Evolutionary conservation across 2,113 vertebrate genomes (phyloP).

Genomic region (Thalassoma bifasciatum): DNA sequence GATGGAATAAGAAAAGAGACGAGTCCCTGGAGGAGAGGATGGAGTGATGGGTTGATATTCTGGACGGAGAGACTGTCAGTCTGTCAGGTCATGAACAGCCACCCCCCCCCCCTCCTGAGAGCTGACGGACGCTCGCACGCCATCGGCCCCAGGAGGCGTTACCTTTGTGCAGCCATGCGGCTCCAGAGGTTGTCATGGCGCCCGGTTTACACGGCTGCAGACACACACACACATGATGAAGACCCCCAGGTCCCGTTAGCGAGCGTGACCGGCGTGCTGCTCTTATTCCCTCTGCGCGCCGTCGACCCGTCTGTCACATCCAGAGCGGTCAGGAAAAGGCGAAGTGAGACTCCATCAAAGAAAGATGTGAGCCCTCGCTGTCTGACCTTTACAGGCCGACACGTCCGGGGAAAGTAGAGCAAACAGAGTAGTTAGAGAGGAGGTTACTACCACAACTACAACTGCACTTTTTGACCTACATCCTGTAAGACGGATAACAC

Average conservation of each 20-base stretch:
- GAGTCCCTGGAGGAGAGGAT: conserved; percentile 35
- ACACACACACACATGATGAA: conserved; percentile 32
- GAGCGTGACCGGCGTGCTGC: conserved; percentile 10
- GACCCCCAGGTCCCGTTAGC: conserved; percentile 35
- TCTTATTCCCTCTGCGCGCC: neutral
- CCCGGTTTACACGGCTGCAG: conserved; percentile 11
- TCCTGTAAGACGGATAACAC: too few relatives aligned
- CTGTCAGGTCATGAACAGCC: conserved; percentile 40
- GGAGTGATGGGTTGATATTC: conserved; percentile 36
- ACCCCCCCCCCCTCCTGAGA: neutral
- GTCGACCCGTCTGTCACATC: conserved; percentile 19
- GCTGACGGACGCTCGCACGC: conserved; percentile 16
- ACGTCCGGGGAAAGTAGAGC: too few relatives aligned
- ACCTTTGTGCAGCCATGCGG: conserved; percentile 40
- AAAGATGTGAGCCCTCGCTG: too few relatives aligned
- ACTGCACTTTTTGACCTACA: too few relatives aligned
- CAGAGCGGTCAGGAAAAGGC: neutral
- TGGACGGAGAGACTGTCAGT: conserved; percentile 51
- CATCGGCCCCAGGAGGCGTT: conserved; percentile 7
- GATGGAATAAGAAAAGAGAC: conserved; percentile 25
- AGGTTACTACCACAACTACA: too few relatives aligned
- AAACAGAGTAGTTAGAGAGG: too few relatives aligned
- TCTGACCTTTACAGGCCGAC: too few relatives aligned
- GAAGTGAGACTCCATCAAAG: too few relatives aligned
- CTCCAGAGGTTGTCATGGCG: conserved; percentile 46